These are phyloP conservation scores for Camponotus pennsylvanicus DNA, from an alignment of 1,140 invertebrate species.

Conservation along the genomic window DNA sequence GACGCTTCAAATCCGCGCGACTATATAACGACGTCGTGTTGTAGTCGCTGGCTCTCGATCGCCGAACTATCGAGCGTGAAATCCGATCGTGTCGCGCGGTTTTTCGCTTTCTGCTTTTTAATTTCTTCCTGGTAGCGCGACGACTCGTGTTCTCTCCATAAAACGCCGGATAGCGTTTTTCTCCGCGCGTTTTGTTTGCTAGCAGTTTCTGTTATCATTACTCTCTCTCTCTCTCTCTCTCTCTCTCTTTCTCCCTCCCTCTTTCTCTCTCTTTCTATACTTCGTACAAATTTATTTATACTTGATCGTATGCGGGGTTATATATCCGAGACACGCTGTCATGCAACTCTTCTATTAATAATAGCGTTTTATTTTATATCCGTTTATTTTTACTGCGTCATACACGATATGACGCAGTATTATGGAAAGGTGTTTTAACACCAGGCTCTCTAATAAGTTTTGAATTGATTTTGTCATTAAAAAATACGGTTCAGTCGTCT, in stretches of 20 bases:
- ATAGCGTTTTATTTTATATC: slow-evolving; percentile 35
- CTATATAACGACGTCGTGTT: slow-evolving; percentile 57
- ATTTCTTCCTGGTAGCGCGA: slow-evolving; percentile 47
- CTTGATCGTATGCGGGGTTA: slow-evolving; percentile 35
- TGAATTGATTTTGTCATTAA: slow-evolving; percentile 1
- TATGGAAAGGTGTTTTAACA: slow-evolving; percentile 27
- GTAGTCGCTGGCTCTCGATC: slow-evolving; percentile 52
- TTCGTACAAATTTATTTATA: slow-evolving; percentile 59
- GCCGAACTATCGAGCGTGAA: slow-evolving; percentile 62
- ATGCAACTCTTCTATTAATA: slow-evolving; percentile 51
- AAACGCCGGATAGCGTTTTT: slow-evolving; percentile 39
- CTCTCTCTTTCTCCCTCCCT: neutral
- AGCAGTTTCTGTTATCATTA: slow-evolving; percentile 54
- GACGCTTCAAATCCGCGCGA: slow-evolving; percentile 61
- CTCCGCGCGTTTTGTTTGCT: slow-evolving; percentile 16
- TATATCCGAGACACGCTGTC: slow-evolving; percentile 48
- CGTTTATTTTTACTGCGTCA: slow-evolving; percentile 31
- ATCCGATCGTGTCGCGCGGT: slow-evolving; percentile 62
- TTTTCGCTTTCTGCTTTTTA: slow-evolving; percentile 64
- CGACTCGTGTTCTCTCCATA: slow-evolving; percentile 26
- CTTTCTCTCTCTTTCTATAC: neutral
- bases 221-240: too few species aligned
- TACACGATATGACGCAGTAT: slow-evolving; percentile 23
- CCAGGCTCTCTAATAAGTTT: neutral
- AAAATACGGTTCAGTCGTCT: neutral